Conservation (phyloP, 2,797 vertebrate genomes). For the Microctenopoma stevenorrisi region DNA sequence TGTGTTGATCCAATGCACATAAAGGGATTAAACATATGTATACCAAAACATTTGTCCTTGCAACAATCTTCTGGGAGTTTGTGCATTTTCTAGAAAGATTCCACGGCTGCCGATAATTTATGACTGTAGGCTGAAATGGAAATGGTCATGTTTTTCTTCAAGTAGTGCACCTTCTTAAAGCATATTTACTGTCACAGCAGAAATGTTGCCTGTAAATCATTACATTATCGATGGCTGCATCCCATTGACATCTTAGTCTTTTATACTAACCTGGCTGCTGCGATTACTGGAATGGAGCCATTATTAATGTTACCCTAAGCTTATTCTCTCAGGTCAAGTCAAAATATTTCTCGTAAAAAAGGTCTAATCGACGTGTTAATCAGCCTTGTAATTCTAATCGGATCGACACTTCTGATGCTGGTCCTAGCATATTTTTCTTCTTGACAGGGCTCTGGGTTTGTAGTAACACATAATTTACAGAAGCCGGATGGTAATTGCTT, state of each 20-base stretch:
- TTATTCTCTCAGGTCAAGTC: not conserved
- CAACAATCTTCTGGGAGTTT: too few species aligned
- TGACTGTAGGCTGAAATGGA: not conserved
- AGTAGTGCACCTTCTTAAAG: not conserved
- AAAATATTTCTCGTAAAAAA: conserved; percentile 5
- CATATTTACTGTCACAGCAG: not conserved
- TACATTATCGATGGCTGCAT: conserved; percentile 7
- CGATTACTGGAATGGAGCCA: not conserved
- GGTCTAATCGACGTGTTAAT: not conserved
- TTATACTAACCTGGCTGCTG: not conserved
- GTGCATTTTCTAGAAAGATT: too few species aligned
- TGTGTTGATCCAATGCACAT: too few species aligned
- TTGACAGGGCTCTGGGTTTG: too few species aligned
- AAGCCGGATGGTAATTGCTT: too few species aligned
- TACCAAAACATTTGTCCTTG: too few species aligned
- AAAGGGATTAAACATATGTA: too few species aligned
- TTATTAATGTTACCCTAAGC: conserved; percentile 1
- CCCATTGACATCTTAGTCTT: conserved; percentile 3
- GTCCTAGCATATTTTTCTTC: too few species aligned
- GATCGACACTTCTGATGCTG: not conserved
- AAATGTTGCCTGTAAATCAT: conserved; percentile 1
- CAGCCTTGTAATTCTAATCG: not conserved
- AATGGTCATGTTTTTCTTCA: not conserved
- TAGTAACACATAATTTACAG: too few species aligned
- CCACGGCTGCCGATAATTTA: too few species aligned